Conservation (phyloP, 2,113 vertebrate species). For the Rhea americana region DNA sequence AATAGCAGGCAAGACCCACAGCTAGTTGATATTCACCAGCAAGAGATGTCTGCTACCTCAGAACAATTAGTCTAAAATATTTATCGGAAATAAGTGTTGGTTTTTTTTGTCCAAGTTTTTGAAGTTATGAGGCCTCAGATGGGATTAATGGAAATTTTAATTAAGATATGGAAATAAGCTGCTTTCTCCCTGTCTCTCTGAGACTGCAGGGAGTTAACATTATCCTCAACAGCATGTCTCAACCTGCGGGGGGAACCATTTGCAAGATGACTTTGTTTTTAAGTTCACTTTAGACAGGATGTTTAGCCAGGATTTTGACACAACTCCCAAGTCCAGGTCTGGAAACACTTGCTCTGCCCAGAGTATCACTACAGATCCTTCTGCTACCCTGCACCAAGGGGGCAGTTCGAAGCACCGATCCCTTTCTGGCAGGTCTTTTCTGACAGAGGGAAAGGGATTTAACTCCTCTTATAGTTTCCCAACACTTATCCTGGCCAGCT, state of each 20-base stretch:
- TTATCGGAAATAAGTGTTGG: slow-evolving; percentile 72
- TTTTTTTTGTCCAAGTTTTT: slow-evolving; percentile 61
- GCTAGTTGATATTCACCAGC: slow-evolving; percentile 62
- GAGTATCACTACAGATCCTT: accelerated
- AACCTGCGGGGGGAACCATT: slow-evolving; percentile 55
- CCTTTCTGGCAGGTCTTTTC: not conserved
- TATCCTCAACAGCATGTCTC: slow-evolving; percentile 60
- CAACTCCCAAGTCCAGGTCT: not conserved
- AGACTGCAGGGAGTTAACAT: slow-evolving; percentile 65
- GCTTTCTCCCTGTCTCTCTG: slow-evolving; percentile 63
- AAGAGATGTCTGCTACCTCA: slow-evolving; percentile 57
- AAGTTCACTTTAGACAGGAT: slow-evolving; percentile 32
- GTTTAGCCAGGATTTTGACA: not conserved
- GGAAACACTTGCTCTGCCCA: not conserved
- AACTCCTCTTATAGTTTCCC: not conserved
- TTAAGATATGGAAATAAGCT: slow-evolving; percentile 79
- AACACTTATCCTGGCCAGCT: not conserved
- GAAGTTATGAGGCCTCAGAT: slow-evolving; percentile 74
- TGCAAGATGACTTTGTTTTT: slow-evolving; percentile 55
- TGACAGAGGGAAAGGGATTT: not conserved
- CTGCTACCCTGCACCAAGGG: accelerated
- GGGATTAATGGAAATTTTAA: slow-evolving; percentile 78
- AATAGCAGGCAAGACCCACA: not conserved
- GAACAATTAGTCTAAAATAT: slow-evolving; percentile 72
- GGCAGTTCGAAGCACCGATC: not conserved